Percentiles rank a stretch among this genome's conserved stretches.
Conservation (phyloP, 37 sponge, comb jelly and placozoan genomes). For the Aphrocallistes beatrix region DNA sequence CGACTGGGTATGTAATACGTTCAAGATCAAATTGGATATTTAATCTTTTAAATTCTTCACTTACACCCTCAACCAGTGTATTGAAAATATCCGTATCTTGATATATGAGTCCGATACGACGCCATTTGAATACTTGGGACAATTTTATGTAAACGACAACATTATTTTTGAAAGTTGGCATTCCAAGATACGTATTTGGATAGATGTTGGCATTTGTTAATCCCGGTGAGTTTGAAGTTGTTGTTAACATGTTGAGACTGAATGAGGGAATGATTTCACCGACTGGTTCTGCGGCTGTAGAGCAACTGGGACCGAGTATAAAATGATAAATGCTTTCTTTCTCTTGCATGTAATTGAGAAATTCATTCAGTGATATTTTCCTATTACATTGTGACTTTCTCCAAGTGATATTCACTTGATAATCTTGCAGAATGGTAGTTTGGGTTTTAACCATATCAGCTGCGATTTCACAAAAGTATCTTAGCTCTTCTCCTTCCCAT, state of each 20-base stretch:
- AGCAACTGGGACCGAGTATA: not conserved
- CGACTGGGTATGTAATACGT: not conserved
- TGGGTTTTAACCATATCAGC: not conserved
- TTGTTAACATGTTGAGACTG: not conserved
- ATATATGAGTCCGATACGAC: not conserved
- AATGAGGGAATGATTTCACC: not conserved
- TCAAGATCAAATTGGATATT: not conserved
- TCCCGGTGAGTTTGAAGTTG: not conserved
- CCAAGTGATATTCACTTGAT: not conserved
- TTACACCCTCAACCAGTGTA: not conserved
- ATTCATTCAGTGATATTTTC: not conserved
- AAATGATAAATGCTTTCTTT: not conserved
- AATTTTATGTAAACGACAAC: not conserved
- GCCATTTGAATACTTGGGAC: not conserved
- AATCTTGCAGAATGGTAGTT: not conserved
- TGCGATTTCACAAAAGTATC: not conserved
- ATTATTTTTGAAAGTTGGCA: not conserved
- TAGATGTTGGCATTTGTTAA: not conserved
- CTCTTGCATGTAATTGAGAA: not conserved
- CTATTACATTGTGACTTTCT: not conserved
- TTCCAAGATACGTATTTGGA: not conserved
- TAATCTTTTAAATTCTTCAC: not conserved
- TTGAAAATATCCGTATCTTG: not conserved
- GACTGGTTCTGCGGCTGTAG: slow-evolving; percentile 4
- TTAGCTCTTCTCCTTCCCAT: not conserved